Conservation (phyloP, 2,888 invertebrate species). For the Apodemia duryi region DNA sequence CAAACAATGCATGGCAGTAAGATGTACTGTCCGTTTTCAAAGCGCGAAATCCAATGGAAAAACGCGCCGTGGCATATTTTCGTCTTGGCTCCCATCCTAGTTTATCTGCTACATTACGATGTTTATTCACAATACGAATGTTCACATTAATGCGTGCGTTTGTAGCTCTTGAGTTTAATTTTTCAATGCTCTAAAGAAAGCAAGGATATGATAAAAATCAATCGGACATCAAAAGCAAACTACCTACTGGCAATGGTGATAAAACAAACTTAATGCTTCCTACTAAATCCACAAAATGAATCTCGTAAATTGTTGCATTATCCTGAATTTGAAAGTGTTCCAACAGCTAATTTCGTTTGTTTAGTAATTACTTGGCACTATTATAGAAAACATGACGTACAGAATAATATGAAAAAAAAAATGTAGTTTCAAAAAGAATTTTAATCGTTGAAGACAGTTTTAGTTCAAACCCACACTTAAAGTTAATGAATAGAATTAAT, state of each 20-base stretch:
- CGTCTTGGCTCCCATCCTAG: slow-evolving; percentile 80
- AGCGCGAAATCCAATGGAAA: slow-evolving; percentile 77
- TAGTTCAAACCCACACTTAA: slow-evolving; percentile 8
- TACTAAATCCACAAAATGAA: neutral
- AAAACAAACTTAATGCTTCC: neutral
- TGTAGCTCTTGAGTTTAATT: slow-evolving; percentile 60
- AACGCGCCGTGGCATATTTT: slow-evolving; percentile 78
- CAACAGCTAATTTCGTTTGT: slow-evolving; percentile 31
- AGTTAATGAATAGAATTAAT: neutral
- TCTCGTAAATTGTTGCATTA: slow-evolving; percentile 19
- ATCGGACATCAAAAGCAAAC: slow-evolving; percentile 18
- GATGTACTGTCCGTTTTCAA: slow-evolving; percentile 70
- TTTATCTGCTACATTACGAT: slow-evolving; percentile 80
- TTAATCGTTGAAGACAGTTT: neutral
- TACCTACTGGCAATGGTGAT: neutral
- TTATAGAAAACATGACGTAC: slow-evolving; percentile 23
- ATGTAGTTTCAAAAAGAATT: slow-evolving; percentile 4
- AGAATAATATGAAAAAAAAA: neutral
- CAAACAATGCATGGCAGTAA: slow-evolving; percentile 59
- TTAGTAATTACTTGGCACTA: slow-evolving; percentile 37
- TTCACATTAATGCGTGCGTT: slow-evolving; percentile 74
- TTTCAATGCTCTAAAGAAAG: slow-evolving; percentile 34
- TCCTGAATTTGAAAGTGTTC: slow-evolving; percentile 27
- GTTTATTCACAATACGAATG: slow-evolving; percentile 80
- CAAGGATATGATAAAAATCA: slow-evolving; percentile 28